phyloP scores from a whole-genome alignment of 2,888 invertebrate species.

The Caenorhabditis afra region DNA sequence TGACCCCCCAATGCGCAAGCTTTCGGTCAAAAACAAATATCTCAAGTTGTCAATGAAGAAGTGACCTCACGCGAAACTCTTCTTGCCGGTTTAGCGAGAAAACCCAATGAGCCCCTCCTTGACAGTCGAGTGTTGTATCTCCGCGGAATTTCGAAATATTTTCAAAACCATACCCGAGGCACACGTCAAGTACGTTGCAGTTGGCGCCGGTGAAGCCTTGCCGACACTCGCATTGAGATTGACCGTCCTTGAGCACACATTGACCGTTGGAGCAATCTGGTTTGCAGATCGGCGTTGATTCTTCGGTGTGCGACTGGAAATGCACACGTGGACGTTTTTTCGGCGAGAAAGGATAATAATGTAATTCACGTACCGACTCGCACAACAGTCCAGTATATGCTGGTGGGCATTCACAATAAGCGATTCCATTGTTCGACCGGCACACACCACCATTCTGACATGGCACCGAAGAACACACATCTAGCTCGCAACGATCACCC shows the following conservation, averaged over 20 bases:
- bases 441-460: slow-evolving; percentile 72
- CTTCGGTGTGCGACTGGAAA: slow-evolving; percentile 31
- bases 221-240: slow-evolving; percentile 67
- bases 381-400: slow-evolving; percentile 70
- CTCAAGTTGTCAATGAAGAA: slow-evolving; percentile 46
- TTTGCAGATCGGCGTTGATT: slow-evolving; percentile 50
- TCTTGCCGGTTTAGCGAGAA: neutral
- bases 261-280: slow-evolving; percentile 69
- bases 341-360: too few species aligned
- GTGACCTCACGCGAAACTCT: slow-evolving; percentile 28
- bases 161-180: slow-evolving; percentile 65
- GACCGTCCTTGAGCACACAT: slow-evolving; percentile 60
- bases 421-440: slow-evolving; percentile 63
- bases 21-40: slow-evolving; percentile 47
- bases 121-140: slow-evolving; percentile 39
- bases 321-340: neutral
- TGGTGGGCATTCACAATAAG: slow-evolving; percentile 73
- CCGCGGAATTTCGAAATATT: slow-evolving; percentile 6
- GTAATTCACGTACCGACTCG: slow-evolving; percentile 64
- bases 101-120: slow-evolving; percentile 39
- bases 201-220: slow-evolving; percentile 78
- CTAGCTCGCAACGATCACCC: slow-evolving; percentile 73
- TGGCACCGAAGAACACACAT: slow-evolving; percentile 70
- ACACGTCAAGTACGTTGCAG: slow-evolving; percentile 77
- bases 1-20: slow-evolving; percentile 28